Evolutionary conservation across 1,140 invertebrate species (phyloP), one percentile per base, ranked within the genome.

Genomic region (Lucilia cuprina): DNA sequence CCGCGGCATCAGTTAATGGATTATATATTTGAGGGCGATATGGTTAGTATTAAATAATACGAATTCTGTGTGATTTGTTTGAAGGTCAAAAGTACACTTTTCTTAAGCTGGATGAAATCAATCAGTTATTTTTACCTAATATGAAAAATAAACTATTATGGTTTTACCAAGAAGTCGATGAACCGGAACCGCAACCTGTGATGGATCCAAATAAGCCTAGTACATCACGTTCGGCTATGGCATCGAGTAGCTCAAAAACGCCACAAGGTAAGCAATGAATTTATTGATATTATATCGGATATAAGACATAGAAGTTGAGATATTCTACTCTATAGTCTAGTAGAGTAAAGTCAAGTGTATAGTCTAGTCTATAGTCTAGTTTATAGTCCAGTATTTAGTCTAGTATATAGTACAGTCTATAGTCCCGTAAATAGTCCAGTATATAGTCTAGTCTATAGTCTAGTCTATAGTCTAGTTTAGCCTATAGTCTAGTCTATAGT

Each of bases 91-190:
- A 1, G 10, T 82, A 19, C 30, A 83, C n/a, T 75, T 75, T 85
- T 19, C 30, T 84, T 3, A 87, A 95, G 95, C 91, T 97, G 85
- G 96, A 97, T 89, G 96, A 96, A 89, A 96, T 98, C 86, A 97
- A 97, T 91, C 95, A 96, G 87, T 93, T 98, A 8, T 97, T 98
- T 89, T 91, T 95, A 10, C 95, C 96, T 0, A 95, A 97, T 88
- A 96, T 97, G 94, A 94, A 95, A 85, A 95, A 95, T 82, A 97
- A 97, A 87, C 93, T 98, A 41, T 93, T 98, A 85, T 98, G 97
- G 95, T 98, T 96, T 89, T 98, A 97, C 88, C 97, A 98, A 92
- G 96, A 97, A 84, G 94, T 96, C 21, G 94, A 96, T 86, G 95
- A 96, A 86, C 89, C 93, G 0, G 95, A 95, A 86, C 92, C 92